Conservation (phyloP, 2,888 invertebrate genomes). For the Taenaris catops region DNA sequence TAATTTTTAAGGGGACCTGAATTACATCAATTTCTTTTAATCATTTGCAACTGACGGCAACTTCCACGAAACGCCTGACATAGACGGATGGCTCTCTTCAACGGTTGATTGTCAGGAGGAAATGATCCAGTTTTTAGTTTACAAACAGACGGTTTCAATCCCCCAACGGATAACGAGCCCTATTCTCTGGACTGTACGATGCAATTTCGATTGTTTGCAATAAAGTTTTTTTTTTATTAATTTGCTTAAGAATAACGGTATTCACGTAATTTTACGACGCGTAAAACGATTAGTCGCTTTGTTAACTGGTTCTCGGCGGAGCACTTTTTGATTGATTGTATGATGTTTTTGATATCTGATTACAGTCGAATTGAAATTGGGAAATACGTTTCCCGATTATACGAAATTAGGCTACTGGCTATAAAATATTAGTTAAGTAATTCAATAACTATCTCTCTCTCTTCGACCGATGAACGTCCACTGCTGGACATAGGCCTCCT, state of each 20-base stretch:
- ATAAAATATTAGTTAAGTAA: too few species aligned
- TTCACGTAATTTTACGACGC: conserved; percentile 25
- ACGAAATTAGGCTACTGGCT: too few species aligned
- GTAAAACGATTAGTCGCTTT: conserved; percentile 29
- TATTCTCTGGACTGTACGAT: not conserved
- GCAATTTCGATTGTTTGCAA: not conserved
- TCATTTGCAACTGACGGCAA: conserved; percentile 21
- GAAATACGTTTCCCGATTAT: too few species aligned
- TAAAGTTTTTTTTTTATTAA: conserved; percentile 14
- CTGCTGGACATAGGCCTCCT: too few species aligned
- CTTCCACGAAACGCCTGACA: conserved; percentile 29
- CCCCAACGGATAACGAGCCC: not conserved
- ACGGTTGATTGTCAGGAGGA: conserved; percentile 50
- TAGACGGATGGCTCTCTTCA: conserved; percentile 49
- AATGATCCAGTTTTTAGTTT: conserved; percentile 41
- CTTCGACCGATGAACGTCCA: too few species aligned
- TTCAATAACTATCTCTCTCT: too few species aligned
- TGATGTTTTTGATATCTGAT: conserved; percentile 11
- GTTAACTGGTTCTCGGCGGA: conserved; percentile 16
- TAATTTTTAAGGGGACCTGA: conserved; percentile 10
- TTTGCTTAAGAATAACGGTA: conserved; percentile 27
- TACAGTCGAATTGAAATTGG: too few species aligned
- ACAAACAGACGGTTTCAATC: conserved; percentile 14
- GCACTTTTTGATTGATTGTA: conserved; percentile 20
- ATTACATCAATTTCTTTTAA: conserved; percentile 24